Conservation (phyloP, 2,113 vertebrate species). For the Sisor rabdophorus region DNA sequence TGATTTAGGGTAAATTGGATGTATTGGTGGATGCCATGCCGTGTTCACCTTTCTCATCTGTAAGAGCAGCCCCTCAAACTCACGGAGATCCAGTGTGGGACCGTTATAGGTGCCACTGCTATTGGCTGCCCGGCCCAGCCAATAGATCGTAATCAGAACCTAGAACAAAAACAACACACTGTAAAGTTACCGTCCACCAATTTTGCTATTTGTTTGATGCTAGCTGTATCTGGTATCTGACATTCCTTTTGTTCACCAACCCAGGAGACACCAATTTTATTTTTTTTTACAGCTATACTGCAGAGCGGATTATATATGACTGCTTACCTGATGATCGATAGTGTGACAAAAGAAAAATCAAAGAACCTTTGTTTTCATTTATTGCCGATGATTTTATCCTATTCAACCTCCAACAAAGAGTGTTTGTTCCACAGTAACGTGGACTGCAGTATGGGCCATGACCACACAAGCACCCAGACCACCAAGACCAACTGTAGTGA, state of each 20-base stretch:
- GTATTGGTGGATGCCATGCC: neutral
- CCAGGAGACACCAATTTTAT: neutral
- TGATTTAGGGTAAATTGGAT: neutral
- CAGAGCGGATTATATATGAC: neutral
- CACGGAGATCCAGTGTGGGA: constrained; percentile 87
- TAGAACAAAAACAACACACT: constrained; percentile 51
- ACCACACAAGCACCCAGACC: neutral
- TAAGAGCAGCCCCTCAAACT: constrained; percentile 90
- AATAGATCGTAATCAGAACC: constrained; percentile 96
- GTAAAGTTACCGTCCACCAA: neutral
- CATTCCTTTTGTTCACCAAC: neutral
- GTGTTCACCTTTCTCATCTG: constrained; percentile 90
- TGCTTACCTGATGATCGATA: neutral
- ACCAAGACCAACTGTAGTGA: neutral
- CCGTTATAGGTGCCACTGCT: constrained; percentile 83
- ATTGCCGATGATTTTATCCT: neutral
- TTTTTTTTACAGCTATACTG: too few relatives aligned
- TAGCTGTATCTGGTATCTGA: neutral
- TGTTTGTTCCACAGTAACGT: constrained; percentile 7
- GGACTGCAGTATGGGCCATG: constrained; percentile 5
- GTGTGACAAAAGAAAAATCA: neutral
- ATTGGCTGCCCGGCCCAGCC: constrained; percentile 92
- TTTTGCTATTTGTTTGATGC: neutral
- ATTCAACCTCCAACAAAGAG: constrained; percentile 7
- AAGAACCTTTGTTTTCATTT: constrained; percentile 14